Conservation (phyloP, 2,113 vertebrate species). For the Bathybates hornii region DNA sequence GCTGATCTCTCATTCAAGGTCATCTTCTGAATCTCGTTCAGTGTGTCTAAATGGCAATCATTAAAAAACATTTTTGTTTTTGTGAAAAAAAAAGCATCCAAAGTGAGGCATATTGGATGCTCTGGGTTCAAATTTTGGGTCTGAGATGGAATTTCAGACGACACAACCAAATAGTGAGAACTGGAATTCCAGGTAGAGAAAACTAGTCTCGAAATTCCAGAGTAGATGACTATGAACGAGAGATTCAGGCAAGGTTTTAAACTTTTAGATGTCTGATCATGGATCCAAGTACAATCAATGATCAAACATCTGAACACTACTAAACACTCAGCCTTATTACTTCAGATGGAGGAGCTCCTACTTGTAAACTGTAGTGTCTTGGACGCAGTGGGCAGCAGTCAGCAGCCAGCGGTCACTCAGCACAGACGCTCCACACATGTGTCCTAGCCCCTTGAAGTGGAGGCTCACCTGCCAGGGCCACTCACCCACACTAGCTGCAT, state of each 20-base stretch:
- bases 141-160: background rate
- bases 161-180: background rate
- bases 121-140: rapidly evolving
- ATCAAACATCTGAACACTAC: background rate
- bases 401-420: conserved; percentile 63
- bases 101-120: background rate
- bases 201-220: background rate
- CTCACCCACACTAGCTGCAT: conserved; percentile 56
- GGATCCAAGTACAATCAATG: background rate
- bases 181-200: background rate
- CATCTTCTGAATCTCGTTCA: background rate
- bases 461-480: conserved; percentile 76
- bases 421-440: conserved; percentile 64
- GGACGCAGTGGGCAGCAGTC: conserved; percentile 71
- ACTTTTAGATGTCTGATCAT: background rate
- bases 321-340: background rate
- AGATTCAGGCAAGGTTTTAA: background rate
- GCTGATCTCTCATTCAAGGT: background rate
- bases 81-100: background rate
- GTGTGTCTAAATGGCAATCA: background rate
- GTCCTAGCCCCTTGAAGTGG: conserved; percentile 31
- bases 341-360: conserved; percentile 1
- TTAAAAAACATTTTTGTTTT: background rate
- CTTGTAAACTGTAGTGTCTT: conserved; percentile 13
- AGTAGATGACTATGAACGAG: background rate